Percentiles rank a stretch among this genome's conserved stretches.
phyloP scores from a whole-genome alignment of 2,888 invertebrate species.

The Caenorhabditis macrosperma region DNA sequence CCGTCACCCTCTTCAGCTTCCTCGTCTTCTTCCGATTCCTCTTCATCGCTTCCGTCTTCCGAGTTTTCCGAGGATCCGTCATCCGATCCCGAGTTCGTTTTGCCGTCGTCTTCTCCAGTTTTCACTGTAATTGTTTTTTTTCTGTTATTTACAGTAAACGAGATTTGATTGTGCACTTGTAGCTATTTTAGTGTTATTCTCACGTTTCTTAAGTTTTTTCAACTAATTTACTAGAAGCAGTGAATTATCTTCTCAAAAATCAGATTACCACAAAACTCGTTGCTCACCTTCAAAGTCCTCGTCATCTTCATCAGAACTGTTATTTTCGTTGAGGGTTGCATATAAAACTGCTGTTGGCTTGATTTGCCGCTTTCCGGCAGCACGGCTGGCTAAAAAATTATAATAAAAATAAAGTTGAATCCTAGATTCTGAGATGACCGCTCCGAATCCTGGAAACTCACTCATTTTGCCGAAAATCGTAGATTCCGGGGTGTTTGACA shows the following conservation, averaged over 20 bases:
- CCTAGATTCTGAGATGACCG: background rate
- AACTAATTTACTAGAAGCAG: too few species aligned
- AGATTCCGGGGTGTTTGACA: conserved; percentile 39
- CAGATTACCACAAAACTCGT: background rate
- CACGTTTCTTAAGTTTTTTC: too few species aligned
- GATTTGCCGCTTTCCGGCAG: conserved; percentile 78
- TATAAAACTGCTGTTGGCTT: conserved; percentile 73
- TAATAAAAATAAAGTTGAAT: background rate
- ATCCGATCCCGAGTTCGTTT: background rate
- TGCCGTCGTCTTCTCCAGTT: background rate
- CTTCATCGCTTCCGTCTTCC: conserved; percentile 31
- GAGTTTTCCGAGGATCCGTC: conserved; percentile 3
- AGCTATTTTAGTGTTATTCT: too few species aligned
- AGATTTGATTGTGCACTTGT: too few species aligned
- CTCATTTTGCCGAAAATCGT: conserved; percentile 58
- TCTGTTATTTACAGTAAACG: too few species aligned
- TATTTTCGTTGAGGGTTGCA: conserved; percentile 43
- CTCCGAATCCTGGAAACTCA: conserved; percentile 2
- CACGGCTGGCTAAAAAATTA: conserved; percentile 70
- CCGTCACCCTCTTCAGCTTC: conserved; percentile 38
- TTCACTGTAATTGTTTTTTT: conserved; percentile 4
- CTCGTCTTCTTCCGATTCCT: conserved; percentile 71
- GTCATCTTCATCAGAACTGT: conserved; percentile 77
- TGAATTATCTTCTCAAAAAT: background rate
- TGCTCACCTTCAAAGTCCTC: conserved; percentile 66